Base-by-base conservation (phyloP, 1,140 invertebrate genomes). In the Euborellia annulipes region DNA sequence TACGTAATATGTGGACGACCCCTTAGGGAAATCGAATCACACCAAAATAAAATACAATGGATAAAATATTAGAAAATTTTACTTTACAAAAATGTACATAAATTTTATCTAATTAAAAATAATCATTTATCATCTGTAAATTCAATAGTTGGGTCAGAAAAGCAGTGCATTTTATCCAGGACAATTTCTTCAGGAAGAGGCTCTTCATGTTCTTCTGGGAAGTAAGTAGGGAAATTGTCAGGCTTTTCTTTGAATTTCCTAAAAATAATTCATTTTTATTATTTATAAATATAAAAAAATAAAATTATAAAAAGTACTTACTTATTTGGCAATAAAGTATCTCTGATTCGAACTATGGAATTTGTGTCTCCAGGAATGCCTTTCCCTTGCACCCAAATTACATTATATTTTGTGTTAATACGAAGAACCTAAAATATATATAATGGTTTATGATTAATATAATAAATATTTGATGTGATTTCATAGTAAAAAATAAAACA, bases 381-480 rank as follows among this genome's bases (percentile, higher is more conserved):
- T 7, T 72, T 71, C n/a, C 89, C 90, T 51, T 72, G 62, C 8
- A 94, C 78, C 72, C 82, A 98, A 17, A 98, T 67, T 0, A 96
- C 78, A 69, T 96, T 95, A 58, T 91, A 81, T 59, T 91, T 88
- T 11, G 83, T 89, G 61, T 97, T 94, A 32, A 96, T 89, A 50
- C 92, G 73, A 61, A 84, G 72, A 53, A 98, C 81, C 76, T 82
- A 55, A 16, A 65, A 61, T 38, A 46, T 41, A 57, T 50, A 56
- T 50, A 46, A 50, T 17, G 19, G n/a, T 16, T 6, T 17, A 17
- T 38, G 4, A 38, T 38, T 38, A 4, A 38, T 20, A 16, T n/a
- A n/a, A n/a, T n/a, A n/a, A n/a, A n/a, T n/a, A n/a, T n/a, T n/a
- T n/a, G n/a, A n/a, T n/a, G n/a, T n/a, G n/a, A n/a, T n/a, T n/a